Conservation (phyloP, 2,797 vertebrate species). For the Bucorvus abyssinicus region DNA sequence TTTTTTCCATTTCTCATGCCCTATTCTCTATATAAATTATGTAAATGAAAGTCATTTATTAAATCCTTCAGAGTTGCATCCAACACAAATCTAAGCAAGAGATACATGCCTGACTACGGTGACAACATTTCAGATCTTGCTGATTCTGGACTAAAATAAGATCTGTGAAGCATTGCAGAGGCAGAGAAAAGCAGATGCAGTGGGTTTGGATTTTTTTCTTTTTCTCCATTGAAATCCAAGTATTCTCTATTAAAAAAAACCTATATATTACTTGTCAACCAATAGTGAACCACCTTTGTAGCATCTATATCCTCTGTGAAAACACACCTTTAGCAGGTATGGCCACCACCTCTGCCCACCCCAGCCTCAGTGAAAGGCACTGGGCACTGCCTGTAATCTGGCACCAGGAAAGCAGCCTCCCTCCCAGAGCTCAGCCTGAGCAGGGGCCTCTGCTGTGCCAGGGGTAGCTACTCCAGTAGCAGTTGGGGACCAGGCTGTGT, state of each 20-base stretch:
- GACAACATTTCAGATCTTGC: background rate
- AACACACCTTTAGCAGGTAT: background rate
- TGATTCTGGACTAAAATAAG: background rate
- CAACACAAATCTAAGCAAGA: background rate
- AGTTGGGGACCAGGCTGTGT: background rate
- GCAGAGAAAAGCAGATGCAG: background rate
- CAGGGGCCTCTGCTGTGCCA: background rate
- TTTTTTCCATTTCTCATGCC: background rate
- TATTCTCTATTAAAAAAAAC: background rate
- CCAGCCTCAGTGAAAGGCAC: background rate
- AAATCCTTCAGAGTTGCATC: constrained; percentile 7
- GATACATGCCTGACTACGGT: background rate
- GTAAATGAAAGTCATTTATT: constrained; percentile 3
- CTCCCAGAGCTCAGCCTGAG: background rate
- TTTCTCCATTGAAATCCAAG: background rate
- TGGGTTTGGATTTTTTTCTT: background rate
- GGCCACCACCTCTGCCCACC: background rate
- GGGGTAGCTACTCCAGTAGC: background rate
- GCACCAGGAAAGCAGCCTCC: background rate
- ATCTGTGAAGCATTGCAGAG: background rate
- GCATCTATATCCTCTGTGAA: background rate
- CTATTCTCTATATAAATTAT: constrained; percentile 22
- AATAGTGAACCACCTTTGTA: background rate
- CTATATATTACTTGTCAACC: background rate
- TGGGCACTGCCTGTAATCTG: background rate